These are phyloP conservation scores for Coelopa pilipes DNA, from an alignment of 2,888 invertebrate genomes.

Conservation along the genomic window DNA sequence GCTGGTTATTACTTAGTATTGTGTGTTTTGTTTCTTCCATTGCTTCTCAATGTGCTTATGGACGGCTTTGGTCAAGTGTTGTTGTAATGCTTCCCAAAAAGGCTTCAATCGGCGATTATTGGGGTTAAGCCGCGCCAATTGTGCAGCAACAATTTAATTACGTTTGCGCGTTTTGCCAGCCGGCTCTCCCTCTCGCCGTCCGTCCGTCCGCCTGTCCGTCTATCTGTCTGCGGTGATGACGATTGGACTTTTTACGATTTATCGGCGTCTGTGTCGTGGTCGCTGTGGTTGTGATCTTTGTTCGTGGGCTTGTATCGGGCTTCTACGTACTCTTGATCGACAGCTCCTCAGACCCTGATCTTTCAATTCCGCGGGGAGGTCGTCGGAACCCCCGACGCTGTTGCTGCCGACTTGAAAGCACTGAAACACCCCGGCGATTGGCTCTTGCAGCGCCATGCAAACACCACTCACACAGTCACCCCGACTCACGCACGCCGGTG, in stretches of 20 bases:
- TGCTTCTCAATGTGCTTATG: neutral
- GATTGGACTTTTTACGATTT: conserved; percentile 23
- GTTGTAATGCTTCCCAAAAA: conserved; percentile 1
- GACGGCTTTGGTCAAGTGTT: neutral
- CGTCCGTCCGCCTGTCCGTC: neutral
- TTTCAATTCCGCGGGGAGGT: conserved; percentile 38
- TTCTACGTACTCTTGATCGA: conserved; percentile 8
- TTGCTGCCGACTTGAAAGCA: conserved; percentile 19
- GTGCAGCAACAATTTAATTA: conserved; percentile 27
- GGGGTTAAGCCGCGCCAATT: conserved; percentile 28
- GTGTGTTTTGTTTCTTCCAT: neutral
- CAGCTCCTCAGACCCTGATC: conserved; percentile 29
- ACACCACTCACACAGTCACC: neutral
- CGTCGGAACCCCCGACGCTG: conserved; percentile 31
- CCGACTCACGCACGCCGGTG: neutral
- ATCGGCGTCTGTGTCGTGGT: neutral
- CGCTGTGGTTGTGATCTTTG: neutral
- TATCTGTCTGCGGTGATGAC: conserved; percentile 6
- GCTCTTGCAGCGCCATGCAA: neutral
- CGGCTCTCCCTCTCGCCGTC: neutral
- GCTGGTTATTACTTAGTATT: neutral
- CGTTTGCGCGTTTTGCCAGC: neutral
- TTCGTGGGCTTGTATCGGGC: too few relatives aligned
- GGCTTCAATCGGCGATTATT: conserved; percentile 28
- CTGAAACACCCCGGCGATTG: neutral